Base-by-base conservation (phyloP, 2,113 vertebrate species). In the Mesitornis unicolor region DNA sequence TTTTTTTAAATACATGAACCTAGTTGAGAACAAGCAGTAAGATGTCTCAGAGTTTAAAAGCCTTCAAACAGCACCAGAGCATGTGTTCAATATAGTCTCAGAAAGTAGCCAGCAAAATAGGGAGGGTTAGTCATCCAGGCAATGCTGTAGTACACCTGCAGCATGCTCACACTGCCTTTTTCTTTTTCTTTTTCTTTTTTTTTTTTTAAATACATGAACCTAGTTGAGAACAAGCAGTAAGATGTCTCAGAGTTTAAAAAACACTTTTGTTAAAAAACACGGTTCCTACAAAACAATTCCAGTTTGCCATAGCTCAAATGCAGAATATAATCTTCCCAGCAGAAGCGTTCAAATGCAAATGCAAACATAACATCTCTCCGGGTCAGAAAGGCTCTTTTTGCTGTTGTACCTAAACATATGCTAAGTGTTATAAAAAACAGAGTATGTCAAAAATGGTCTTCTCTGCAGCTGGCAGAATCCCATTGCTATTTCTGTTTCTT, bases 11-110 rank as follows among this genome's bases (percentile, higher is more conserved):
- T n/a, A 26, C 6, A 38, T 24, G 31, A 95, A 54, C 4, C 25
- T 60, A 69, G 14, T 38, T 75, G 38, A 87, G 50, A 89, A 74
- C 22, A 76, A 83, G 54, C 4, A 79, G 48, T 11, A 86, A 68
- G 33, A 67, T 15, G 18, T 42, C 33, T 51, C 36, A 73, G 31
- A 50, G 11, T 47, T 71, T 73, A 35, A 96, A 79, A 91, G n/a
- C n/a, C n/a, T n/a, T n/a, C n/a, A n/a, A n/a, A 97, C 83, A 96
- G 91, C 93, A 97, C 85, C 93, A 90, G 75, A 97, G 97, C 97
- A 97, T 96, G 96, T 97, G 94, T 96, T 97, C 97, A 98, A 81
- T 96, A 94, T 73, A 88, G 90, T 97, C 88, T 83, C 88, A 68
- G 68, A 96, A 96, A 96, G 83, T 2, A 87, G 67, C 51, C 74